Evolutionary conservation across 1,140 invertebrate genomes (phyloP).

Genomic region (Heterodera carotae): DNA sequence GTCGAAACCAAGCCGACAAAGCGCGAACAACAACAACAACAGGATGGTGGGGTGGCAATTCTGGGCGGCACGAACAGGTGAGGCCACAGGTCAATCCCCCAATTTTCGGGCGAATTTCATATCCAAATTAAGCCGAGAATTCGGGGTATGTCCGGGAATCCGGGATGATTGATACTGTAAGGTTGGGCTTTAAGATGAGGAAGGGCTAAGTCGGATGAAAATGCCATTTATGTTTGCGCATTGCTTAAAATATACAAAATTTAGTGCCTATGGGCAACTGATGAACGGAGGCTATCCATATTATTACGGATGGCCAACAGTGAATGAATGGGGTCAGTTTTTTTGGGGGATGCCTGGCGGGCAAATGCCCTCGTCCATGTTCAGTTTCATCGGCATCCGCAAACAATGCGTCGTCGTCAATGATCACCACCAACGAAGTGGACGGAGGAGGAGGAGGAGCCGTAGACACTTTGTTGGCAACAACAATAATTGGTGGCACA

Average conservation of each 20-base stretch:
- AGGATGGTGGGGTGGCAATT: not conserved
- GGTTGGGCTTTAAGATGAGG: too few species aligned
- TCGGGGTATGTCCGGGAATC: too few species aligned
- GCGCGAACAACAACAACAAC: not conserved
- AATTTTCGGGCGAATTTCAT: too few species aligned
- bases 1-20: not conserved
- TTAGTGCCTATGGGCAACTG: not conserved
- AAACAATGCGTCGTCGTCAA: too few species aligned
- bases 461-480: not conserved
- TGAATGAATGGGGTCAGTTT: not conserved
- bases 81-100: not conserved
- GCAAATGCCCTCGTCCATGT: too few species aligned
- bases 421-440: not conserved
- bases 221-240: too few species aligned
- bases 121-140: too few species aligned
- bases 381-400: not conserved
- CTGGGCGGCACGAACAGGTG: not conserved
- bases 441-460: not conserved
- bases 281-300: constrained; percentile 4
- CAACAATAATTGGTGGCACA: not conserved
- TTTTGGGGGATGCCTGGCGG: not conserved
- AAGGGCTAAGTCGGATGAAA: too few species aligned
- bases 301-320: not conserved
- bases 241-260: not conserved
- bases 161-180: too few species aligned